Evolutionary conservation across 2,113 vertebrate genomes (phyloP).

Genomic region (Scomber scombrus): DNA sequence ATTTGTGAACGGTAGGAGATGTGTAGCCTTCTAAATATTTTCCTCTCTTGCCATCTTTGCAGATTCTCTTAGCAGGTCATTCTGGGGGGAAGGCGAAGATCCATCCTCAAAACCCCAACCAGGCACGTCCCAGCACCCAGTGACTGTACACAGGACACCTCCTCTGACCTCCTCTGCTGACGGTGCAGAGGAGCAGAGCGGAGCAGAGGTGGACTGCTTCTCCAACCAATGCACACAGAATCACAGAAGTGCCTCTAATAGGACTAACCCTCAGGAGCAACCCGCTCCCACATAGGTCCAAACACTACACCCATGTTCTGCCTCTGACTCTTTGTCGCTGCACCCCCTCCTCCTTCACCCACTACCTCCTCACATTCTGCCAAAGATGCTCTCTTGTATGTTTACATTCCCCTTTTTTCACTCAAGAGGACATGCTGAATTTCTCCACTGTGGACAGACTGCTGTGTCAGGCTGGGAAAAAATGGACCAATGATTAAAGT

Average conservation of each 20-base stretch:
- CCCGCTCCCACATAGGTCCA: conserved; percentile 70
- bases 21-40: not conserved
- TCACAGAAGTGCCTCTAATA: conserved; percentile 77
- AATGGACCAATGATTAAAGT: conserved; percentile 30
- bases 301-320: conserved; percentile 24
- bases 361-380: conserved; percentile 86
- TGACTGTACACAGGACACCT: conserved; percentile 72
- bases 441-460: conserved; percentile 33
- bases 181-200: conserved; percentile 58
- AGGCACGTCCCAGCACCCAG: conserved; percentile 57
- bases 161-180: conserved; percentile 39
- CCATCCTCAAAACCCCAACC: conserved; percentile 40
- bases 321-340: conserved; percentile 49
- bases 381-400: conserved; percentile 83
- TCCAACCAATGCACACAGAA: conserved; percentile 54
- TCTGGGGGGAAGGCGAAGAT: conserved; percentile 74
- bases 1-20: no score
- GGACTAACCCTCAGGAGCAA: conserved; percentile 83
- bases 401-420: conserved; percentile 79
- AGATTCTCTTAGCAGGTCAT: conserved; percentile 75
- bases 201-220: conserved; percentile 39
- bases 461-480: conserved; percentile 29
- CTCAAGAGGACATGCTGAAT: conserved; percentile 53
- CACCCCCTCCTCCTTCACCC: conserved; percentile 58
- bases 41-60: conserved; percentile 6